Evolutionary conservation across 2,113 vertebrate genomes (phyloP).

Genomic region (Callocephalon fimbriatum): DNA sequence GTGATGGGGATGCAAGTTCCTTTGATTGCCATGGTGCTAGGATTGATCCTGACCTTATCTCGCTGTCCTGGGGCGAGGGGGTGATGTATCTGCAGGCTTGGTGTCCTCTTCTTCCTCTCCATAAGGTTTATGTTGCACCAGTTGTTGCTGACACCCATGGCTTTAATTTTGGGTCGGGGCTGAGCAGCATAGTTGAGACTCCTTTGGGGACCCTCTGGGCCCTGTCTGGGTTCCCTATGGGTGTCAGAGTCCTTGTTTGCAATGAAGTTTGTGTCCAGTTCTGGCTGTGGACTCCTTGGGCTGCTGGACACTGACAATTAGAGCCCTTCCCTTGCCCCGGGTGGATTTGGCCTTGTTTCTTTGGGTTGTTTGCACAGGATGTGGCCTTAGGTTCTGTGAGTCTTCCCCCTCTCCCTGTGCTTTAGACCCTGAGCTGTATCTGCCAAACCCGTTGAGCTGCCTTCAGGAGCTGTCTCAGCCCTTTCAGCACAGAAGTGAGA

Average conservation of each 20-base stretch:
- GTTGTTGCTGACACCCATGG: not conserved
- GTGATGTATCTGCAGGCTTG: not conserved
- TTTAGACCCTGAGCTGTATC: not conserved
- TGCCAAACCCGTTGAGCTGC: not conserved
- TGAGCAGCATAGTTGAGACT: not conserved
- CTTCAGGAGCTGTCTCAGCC: not conserved
- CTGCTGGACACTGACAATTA: not conserved
- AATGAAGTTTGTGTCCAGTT: not conserved
- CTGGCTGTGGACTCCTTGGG: not conserved
- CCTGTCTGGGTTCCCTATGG: accelerated
- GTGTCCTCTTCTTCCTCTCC: not conserved
- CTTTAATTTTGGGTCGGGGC: not conserved
- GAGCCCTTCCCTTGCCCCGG: not conserved
- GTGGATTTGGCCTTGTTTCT: not conserved
- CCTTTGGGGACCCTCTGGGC: not conserved
- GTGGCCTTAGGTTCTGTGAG: not conserved
- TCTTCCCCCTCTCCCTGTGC: not conserved
- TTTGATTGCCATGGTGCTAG: not conserved
- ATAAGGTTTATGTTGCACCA: accelerated
- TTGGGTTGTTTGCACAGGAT: not conserved
- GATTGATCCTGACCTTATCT: not conserved
- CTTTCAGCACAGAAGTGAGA: not conserved
- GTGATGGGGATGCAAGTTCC: not conserved
- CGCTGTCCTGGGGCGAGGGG: accelerated
- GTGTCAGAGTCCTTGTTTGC: not conserved